These are phyloP conservation scores for Peromyscus attwateri DNA, from an alignment of 2,797 vertebrate genomes.

Conservation along the genomic window DNA sequence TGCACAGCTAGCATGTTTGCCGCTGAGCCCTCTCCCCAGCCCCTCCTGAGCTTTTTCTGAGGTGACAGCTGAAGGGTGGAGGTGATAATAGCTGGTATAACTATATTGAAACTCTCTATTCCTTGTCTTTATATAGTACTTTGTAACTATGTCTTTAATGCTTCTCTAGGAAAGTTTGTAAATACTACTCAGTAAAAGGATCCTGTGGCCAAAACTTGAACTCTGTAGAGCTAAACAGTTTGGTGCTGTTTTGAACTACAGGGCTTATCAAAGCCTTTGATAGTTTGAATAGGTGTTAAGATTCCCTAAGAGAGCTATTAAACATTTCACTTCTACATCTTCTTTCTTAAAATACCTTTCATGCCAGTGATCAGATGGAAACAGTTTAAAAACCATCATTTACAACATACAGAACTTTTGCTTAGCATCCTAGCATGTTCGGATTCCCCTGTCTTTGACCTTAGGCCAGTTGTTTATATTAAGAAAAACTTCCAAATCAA, in stretches of 20 bases:
- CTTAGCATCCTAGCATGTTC: constrained; percentile 3
- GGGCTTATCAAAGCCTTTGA: constrained; percentile 47
- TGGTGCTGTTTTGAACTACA: background rate
- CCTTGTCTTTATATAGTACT: constrained; percentile 6
- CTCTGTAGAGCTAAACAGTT: background rate
- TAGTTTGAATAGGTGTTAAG: background rate
- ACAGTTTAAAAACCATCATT: background rate
- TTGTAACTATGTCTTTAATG: constrained; percentile 42
- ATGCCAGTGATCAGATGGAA: background rate
- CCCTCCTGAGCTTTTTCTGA: background rate
- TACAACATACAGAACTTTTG: background rate
- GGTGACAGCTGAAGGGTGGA: background rate
- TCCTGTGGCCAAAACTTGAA: constrained; percentile 16
- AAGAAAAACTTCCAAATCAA: background rate
- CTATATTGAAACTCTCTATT: background rate
- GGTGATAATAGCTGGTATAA: background rate
- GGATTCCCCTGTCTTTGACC: constrained; percentile 16
- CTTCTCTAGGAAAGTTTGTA: constrained; percentile 23
- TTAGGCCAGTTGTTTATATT: constrained; percentile 20
- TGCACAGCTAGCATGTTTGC: background rate
- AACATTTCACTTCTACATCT: background rate
- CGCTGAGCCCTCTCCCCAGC: background rate
- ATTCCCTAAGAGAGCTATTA: background rate
- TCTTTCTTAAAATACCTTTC: constrained; percentile 14
- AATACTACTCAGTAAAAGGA: background rate